phyloP scores from a whole-genome alignment of 2,888 invertebrate species.

The Taphrorychus bicolor region DNA sequence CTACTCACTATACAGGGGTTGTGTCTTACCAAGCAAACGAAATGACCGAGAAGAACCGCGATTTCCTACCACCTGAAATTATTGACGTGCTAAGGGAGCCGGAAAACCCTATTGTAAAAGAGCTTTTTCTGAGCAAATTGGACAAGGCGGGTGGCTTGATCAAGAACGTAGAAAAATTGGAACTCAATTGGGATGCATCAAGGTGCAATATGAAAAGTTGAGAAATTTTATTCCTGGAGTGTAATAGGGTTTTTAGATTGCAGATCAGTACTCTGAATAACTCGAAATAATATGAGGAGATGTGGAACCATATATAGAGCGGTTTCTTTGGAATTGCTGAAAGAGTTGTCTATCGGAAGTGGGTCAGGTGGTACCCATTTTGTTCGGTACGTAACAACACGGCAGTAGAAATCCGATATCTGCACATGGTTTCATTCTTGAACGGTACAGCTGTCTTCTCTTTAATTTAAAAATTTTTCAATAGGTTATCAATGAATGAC shows the following conservation, averaged over 20 bases:
- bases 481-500: too few species aligned
- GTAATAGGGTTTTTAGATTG: too few species aligned
- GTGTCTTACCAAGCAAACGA: conserved; percentile 83
- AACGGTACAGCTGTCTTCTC: too few species aligned
- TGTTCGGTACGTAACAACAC: conserved; percentile 67
- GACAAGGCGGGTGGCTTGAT: conserved; percentile 83
- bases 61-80: conserved; percentile 89
- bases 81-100: conserved; percentile 86
- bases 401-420: too few species aligned
- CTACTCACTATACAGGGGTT: conserved; percentile 91
- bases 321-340: conserved; percentile 84
- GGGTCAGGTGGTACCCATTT: conserved; percentile 81
- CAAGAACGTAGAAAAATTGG: background rate
- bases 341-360: conserved; percentile 77
- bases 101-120: conserved; percentile 70
- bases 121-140: conserved; percentile 83
- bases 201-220: too few species aligned
- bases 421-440: too few species aligned
- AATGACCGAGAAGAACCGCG: conserved; percentile 89
- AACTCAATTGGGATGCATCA: background rate
- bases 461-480: too few species aligned
- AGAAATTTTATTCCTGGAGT: too few species aligned
- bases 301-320: conserved; percentile 83
- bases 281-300: conserved; percentile 85
- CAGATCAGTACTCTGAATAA: conserved; percentile 85